A percentile compares a stretch with the other conserved stretches of the same genome.
phyloP scores from a whole-genome alignment of 92 coral and sea anemone species.

The Zoanthus solanderi region DNA sequence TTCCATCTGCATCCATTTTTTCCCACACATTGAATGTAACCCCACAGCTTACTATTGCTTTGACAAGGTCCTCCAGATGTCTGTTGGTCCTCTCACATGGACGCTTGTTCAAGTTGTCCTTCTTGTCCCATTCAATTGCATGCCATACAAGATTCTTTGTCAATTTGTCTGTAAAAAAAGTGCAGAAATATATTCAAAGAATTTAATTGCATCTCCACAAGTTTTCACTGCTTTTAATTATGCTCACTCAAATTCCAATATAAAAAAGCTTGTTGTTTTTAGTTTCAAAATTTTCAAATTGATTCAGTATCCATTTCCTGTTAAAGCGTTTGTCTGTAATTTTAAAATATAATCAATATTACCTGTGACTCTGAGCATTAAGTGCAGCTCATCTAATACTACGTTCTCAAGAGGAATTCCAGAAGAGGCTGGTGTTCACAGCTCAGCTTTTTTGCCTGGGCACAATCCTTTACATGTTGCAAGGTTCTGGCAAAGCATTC shows the following conservation, averaged over 20 bases:
- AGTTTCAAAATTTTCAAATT: conserved; percentile 3
- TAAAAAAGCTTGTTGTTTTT: neutral
- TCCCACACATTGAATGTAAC: conserved; percentile 55
- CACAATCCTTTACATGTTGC: conserved; percentile 43
- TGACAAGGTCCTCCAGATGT: conserved; percentile 45
- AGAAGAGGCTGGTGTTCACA: conserved; percentile 59
- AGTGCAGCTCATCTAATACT: conserved; percentile 66
- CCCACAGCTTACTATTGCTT: conserved; percentile 35
- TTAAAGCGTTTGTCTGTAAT: neutral
- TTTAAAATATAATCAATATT: neutral
- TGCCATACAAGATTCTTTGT: conserved; percentile 52
- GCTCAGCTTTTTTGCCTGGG: conserved; percentile 42
- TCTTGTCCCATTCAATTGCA: conserved; percentile 47
- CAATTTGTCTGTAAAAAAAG: conserved; percentile 1
- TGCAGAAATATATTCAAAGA: neutral
- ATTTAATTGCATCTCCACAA: neutral
- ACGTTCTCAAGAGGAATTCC: conserved; percentile 66
- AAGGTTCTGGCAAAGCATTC: conserved; percentile 40
- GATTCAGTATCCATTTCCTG: conserved; percentile 8
- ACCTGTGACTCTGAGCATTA: conserved; percentile 61
- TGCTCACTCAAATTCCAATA: conserved; percentile 7
- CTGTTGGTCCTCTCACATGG: conserved; percentile 41
- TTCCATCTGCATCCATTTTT: conserved; percentile 51
- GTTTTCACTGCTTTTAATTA: neutral
- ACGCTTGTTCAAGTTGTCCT: conserved; percentile 42